A percentile compares a stretch with the other conserved stretches of the same genome.
Evolutionary conservation across 2,113 vertebrate genomes (phyloP).

Genomic region (Empidonax alnorum): DNA sequence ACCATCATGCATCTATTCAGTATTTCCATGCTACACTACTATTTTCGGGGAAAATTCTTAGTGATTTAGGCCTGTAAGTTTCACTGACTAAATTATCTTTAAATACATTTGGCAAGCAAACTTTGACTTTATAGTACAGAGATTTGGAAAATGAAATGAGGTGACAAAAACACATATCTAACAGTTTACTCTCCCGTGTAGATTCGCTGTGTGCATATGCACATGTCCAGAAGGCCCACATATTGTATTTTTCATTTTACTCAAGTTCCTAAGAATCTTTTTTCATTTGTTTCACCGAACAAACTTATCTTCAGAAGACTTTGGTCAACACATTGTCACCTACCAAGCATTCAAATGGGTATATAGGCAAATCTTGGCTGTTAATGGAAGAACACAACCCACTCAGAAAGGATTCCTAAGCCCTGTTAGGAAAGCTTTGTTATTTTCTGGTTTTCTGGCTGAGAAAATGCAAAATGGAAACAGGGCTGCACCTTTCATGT

Average conservation of each 20-base stretch:
- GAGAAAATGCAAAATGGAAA: neutral
- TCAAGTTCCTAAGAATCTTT: neutral
- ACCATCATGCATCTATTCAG: neutral
- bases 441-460: conserved; percentile 1
- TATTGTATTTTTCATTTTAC: neutral
- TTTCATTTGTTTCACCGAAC: neutral
- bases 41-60: neutral
- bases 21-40: neutral
- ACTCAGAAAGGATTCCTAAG: neutral
- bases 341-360: neutral
- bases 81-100: neutral
- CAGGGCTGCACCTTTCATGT: neutral
- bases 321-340: neutral
- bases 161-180: neutral
- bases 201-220: neutral
- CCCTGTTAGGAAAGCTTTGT: neutral
- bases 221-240: neutral
- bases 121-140: neutral
- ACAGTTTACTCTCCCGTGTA: neutral
- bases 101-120: neutral
- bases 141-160: neutral
- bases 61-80: neutral
- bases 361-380: neutral
- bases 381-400: neutral
- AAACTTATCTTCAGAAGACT: neutral